Base-by-base conservation (phyloP, 2,113 vertebrate species). In the Speoplatyrhinus poulsoni region DNA sequence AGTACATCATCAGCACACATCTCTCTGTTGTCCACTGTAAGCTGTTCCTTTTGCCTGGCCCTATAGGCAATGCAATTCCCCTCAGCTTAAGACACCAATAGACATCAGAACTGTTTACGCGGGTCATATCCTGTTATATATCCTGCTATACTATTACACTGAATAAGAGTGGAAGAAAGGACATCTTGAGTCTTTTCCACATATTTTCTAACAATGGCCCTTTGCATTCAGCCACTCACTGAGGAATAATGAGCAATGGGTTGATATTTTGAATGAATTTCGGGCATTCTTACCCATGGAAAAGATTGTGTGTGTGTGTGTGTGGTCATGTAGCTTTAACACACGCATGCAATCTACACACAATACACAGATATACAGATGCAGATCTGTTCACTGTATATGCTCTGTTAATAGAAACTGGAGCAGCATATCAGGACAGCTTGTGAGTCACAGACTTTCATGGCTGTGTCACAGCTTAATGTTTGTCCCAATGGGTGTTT, bases 61-160 rank as follows among this genome's bases (percentile, higher is more conserved):
- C n/a, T 11, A 13, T 11, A 13, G 48, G 32, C 55, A n/a, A 53
- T 79, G 76, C 73, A 71, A 73, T 68, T 74, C 62, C 46, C 61
- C 47, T 62, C 47, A 9, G 65, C 68, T 54, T 55, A 57, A 47
- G 26, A 52, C 64, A 32, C 72, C 26, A 26, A 15, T n/a, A 12
- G 46, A 65, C 59, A 46, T 65, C 72, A 58, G 53, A 19, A 70
- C 15, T 62, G 50, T 17, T 76, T 9, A 10, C 69, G 67, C 36
- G 63, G 70, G 67, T 67, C 67, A 54, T 9, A 49, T 76, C 76
- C 66, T 70, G 62, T 61, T 13, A n/a, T n/a, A n/a, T n/a, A n/a
- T n/a, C n/a, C n/a, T n/a, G 55, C 10, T 67, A 77, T 67, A 80
- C 67, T 73, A 5, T 80, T 74, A 65, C 11, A 33, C 69, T 53